Conservation (phyloP, 2,888 invertebrate genomes). For the Drosophila pseudotakahashii region DNA sequence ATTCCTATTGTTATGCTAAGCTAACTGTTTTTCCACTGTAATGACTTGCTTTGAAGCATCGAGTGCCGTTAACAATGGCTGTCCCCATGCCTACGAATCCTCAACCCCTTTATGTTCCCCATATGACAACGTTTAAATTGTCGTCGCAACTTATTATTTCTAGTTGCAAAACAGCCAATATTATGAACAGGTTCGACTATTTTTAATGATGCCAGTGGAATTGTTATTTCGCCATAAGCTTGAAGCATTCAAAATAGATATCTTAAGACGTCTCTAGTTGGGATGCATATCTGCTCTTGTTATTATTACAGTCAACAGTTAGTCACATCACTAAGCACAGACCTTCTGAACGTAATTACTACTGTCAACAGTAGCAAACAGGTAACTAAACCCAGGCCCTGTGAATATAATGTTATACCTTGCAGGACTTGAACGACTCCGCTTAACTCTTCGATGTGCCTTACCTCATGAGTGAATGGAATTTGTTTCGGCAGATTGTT, state of each 20-base stretch:
- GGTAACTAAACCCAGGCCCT: neutral
- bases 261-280: too few relatives aligned
- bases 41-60: neutral
- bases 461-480: conserved; percentile 8
- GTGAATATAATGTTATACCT: neutral
- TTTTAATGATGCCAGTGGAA: neutral
- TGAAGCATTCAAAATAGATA: too few relatives aligned
- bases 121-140: neutral
- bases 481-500: conserved; percentile 1
- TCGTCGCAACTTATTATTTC: neutral
- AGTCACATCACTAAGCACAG: neutral
- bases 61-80: neutral
- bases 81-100: neutral
- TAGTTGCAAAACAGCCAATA: neutral
- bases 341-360: neutral
- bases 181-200: neutral
- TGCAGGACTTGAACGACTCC: neutral
- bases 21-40: neutral
- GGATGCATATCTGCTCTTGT: too few relatives aligned
- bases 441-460: neutral
- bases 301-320: too few relatives aligned
- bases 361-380: neutral
- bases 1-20: neutral
- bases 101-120: too few relatives aligned
- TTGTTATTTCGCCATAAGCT: neutral